Base-by-base conservation (phyloP, 2,888 invertebrate species). In the Prenolepis imparis region DNA sequence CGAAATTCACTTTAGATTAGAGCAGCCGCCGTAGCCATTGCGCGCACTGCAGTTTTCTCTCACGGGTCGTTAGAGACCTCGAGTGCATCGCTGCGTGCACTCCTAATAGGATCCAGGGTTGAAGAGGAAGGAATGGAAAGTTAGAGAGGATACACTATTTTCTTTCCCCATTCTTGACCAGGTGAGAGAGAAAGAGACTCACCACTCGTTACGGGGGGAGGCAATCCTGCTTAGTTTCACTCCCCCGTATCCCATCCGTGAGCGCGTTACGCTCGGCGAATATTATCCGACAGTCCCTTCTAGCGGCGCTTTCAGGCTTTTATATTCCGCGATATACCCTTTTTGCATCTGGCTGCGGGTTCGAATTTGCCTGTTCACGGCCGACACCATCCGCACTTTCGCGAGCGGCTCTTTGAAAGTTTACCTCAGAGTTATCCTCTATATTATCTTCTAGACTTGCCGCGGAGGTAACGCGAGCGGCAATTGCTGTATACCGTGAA, bases 1-100 rank as follows among this genome's bases (percentile, higher is more conserved):
- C 89, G 86, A 92, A 92, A 93, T 93, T 93, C 93, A 92, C 92
- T 91, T 93, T 91, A 88, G 91, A 91, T 92, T 92, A 91, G 92
- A 91, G 88, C 78, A 68, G 66, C 72, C 39, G 48, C 24, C 64
- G 80, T 82, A 85, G 85, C 84, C 83, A 87, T 88, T 86, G 87
- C 86, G 84, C 88, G 87, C 84, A 90, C 87, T 89, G 88, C 89
- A 90, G 88, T 93, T 92, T 92, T 89, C 90, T 91, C 89, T 90
- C 89, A 88, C 89, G 87, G 89, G 89, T 91, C 92, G 91, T 93
- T 93, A 92, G 88, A 90, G 87, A n/a, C 66, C 73, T 74, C 88
- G 87, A 87, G 88, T 89, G 87, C 90, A 90, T 90, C 88, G 88
- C 90, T 83, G 89, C 90, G 89, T 89, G 89, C 88, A 77, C 89